Percentiles rank a stretch among this genome's conserved stretches.
These are phyloP conservation scores for Apogon hyalosoma DNA, from an alignment of 2,797 vertebrate species.

Conservation along the genomic window DNA sequence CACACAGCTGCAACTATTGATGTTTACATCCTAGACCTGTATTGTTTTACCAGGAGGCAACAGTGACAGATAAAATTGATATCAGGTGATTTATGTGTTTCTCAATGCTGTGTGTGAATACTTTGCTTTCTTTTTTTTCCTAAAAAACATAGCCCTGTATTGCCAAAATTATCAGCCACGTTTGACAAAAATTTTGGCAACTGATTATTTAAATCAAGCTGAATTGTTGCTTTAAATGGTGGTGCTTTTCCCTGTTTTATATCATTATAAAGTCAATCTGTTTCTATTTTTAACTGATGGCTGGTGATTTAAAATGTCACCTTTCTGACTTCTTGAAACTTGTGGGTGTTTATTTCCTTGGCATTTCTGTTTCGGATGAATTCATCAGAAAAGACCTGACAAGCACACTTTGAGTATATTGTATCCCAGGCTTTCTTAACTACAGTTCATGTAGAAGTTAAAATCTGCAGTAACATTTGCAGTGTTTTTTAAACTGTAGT, in stretches of 20 bases:
- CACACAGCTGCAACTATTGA: constrained; percentile 71
- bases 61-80: constrained; percentile 44
- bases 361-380: not conserved
- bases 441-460: not conserved
- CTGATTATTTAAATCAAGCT: no score
- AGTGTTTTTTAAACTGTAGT: constrained; percentile 30
- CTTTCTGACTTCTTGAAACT: not conserved
- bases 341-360: not conserved
- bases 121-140: constrained; percentile 3
- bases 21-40: constrained; percentile 61
- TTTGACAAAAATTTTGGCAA: not conserved
- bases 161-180: not conserved
- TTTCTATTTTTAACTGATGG: no score
- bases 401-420: not conserved
- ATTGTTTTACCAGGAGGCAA: constrained; percentile 45
- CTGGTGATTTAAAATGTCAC: no score
- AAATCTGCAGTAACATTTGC: constrained; percentile 5
- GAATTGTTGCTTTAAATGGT: no score
- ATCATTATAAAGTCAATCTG: no score
- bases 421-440: not conserved
- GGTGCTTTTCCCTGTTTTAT: no score
- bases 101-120: constrained; percentile 7
- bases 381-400: not conserved
- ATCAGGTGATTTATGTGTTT: constrained; percentile 37
- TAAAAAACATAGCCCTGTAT: not conserved